These are phyloP conservation scores for Cheilosia variabilis DNA, from an alignment of 2,888 invertebrate species.

Conservation along the genomic window DNA sequence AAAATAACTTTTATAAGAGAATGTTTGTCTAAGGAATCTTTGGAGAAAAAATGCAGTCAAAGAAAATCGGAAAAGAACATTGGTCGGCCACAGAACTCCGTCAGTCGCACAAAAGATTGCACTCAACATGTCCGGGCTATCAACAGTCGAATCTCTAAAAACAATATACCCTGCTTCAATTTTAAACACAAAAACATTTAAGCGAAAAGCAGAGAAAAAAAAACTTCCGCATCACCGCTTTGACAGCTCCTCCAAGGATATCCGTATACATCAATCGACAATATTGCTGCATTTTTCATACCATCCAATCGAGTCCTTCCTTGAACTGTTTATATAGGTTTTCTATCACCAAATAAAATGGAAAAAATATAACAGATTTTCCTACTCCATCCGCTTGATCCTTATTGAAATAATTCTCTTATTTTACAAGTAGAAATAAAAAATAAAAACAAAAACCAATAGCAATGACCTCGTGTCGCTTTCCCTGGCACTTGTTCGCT, in stretches of 20 bases:
- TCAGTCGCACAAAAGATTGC: background rate
- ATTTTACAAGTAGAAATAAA: conserved; percentile 17
- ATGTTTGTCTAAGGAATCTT: too few species aligned
- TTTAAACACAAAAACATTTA: background rate
- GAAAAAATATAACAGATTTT: conserved; percentile 24
- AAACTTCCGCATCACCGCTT: background rate
- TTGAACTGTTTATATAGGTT: conserved; percentile 44
- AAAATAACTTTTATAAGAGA: too few species aligned
- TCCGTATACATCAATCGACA: conserved; percentile 37
- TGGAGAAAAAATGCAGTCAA: background rate
- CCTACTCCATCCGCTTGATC: conserved; percentile 16
- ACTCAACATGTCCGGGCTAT: background rate
- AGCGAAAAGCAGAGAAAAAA: background rate
- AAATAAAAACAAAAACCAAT: conserved; percentile 28
- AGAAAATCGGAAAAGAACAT: background rate
- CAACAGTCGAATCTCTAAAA: background rate
- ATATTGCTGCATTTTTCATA: conserved; percentile 29
- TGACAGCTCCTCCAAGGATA: conserved; percentile 29
- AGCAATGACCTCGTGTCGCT: conserved; percentile 61
- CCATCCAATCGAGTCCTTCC: conserved; percentile 31
- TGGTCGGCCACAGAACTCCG: too few species aligned
- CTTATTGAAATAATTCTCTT: conserved; percentile 34
- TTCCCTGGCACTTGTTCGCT: conserved; percentile 50
- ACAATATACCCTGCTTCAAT: background rate
- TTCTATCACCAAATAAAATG: conserved; percentile 19